A percentile compares a stretch with the other conserved stretches of the same genome.
These are phyloP conservation scores for Drosophila mettleri DNA, from an alignment of 2,888 invertebrate species.

Conservation along the genomic window DNA sequence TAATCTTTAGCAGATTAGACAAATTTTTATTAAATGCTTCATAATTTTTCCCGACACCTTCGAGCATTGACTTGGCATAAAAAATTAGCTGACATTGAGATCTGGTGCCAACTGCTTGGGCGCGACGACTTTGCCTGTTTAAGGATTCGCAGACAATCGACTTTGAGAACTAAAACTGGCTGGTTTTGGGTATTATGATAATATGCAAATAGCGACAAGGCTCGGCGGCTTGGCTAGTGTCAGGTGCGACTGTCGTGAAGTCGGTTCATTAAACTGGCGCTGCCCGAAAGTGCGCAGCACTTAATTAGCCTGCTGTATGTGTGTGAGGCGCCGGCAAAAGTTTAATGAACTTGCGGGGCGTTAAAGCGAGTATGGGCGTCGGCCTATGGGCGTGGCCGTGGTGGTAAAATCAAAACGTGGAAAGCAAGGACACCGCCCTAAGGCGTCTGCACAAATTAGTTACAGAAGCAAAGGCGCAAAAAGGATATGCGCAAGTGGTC, in stretches of 20 bases:
- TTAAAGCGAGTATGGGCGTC: no score
- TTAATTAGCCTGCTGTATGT: conserved; percentile 62
- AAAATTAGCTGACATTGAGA: neutral
- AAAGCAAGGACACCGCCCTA: conserved; percentile 32
- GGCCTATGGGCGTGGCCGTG: conserved; percentile 24
- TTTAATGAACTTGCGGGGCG: conserved; percentile 60
- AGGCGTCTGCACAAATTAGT: conserved; percentile 76
- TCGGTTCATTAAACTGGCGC: conserved; percentile 65
- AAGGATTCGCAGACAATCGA: conserved; percentile 49
- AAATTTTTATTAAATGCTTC: neutral
- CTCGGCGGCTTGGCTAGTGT: conserved; percentile 26
- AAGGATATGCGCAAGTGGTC: conserved; percentile 74
- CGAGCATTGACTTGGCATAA: neutral
- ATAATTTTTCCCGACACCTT: neutral
- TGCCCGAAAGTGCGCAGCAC: conserved; percentile 54
- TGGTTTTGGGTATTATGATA: conserved; percentile 39
- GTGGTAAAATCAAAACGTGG: conserved; percentile 53
- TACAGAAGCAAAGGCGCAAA: conserved; percentile 54
- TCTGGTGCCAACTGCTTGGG: neutral
- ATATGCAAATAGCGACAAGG: conserved; percentile 63
- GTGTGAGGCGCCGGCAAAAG: conserved; percentile 34
- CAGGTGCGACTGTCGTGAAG: conserved; percentile 57
- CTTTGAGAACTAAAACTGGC: conserved; percentile 2
- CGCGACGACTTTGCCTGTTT: conserved; percentile 9
- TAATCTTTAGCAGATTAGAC: no score